These are phyloP conservation scores for Parnassius smintheus DNA, from an alignment of 2,888 invertebrate genomes.

Conservation along the genomic window DNA sequence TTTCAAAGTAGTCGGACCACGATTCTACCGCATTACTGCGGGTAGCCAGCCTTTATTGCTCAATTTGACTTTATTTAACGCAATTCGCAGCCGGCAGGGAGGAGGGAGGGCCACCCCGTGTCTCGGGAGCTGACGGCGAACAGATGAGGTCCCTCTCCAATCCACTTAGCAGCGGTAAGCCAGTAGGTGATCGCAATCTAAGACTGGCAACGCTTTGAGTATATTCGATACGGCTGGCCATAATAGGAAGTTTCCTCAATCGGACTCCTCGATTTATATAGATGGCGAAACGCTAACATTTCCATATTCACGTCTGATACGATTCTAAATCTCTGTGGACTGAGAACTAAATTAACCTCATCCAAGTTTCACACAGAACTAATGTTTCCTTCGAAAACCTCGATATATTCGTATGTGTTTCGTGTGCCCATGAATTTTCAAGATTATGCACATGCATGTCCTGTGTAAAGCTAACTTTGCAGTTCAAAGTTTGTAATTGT, in stretches of 20 bases:
- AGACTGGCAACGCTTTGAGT: conserved; percentile 49
- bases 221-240: conserved; percentile 45
- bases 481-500: conserved; percentile 43
- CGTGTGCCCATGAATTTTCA: conserved; percentile 33
- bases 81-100: conserved; percentile 56
- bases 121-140: conserved; percentile 65
- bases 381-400: conserved; percentile 44
- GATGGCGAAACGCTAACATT: conserved; percentile 31
- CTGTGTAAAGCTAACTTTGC: conserved; percentile 36
- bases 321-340: neutral
- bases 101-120: conserved; percentile 39
- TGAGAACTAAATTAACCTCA: neutral
- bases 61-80: conserved; percentile 81
- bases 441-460: conserved; percentile 49
- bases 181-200: conserved; percentile 68
- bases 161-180: conserved; percentile 73
- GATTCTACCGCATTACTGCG: conserved; percentile 74
- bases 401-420: conserved; percentile 18
- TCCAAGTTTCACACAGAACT: conserved; percentile 38
- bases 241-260: conserved; percentile 35
- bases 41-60: conserved; percentile 77
- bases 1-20: conserved; percentile 53
- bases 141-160: conserved; percentile 79
- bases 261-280: conserved; percentile 33
- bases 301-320: conserved; percentile 12